phyloP scores from a whole-genome alignment of 2,888 invertebrate genomes.

The Mythimna ferrago region DNA sequence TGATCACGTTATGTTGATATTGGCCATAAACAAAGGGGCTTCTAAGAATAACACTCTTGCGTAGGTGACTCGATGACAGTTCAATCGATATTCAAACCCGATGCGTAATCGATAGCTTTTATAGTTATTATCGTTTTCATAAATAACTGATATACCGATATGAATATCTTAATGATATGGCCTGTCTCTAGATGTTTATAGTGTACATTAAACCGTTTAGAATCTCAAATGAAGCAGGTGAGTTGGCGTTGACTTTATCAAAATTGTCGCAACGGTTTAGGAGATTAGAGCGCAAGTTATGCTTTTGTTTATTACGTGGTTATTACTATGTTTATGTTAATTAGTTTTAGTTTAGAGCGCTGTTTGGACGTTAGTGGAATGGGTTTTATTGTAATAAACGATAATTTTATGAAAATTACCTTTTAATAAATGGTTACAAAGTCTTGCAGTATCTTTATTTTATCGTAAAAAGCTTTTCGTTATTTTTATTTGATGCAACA shows the following conservation, averaged over 20 bases:
- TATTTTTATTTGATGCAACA: no score
- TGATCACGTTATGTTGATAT: constrained; percentile 14
- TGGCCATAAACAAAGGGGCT: constrained; percentile 24
- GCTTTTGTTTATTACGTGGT: constrained; percentile 34
- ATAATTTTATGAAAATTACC: constrained; percentile 14
- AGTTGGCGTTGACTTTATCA: constrained; percentile 49
- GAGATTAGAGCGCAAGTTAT: constrained; percentile 40
- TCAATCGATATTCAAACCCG: constrained; percentile 52
- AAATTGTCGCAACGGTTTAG: constrained; percentile 33
- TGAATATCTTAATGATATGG: constrained; percentile 50
- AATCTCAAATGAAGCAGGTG: constrained; percentile 38
- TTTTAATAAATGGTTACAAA: neutral
- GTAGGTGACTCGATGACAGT: constrained; percentile 51
- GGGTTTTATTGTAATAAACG: constrained; percentile 21
- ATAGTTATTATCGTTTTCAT: constrained; percentile 45
- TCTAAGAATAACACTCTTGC: constrained; percentile 37
- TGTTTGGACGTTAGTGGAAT: constrained; percentile 20
- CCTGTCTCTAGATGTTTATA: constrained; percentile 38
- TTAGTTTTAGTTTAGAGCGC: constrained; percentile 35
- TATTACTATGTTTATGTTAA: constrained; percentile 45
- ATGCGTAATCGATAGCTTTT: constrained; percentile 49
- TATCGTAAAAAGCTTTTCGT: no score
- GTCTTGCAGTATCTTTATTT: neutral
- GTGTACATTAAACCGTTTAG: constrained; percentile 45
- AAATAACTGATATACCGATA: constrained; percentile 43